Evolutionary conservation across 2,797 vertebrate genomes (phyloP).

Genomic region (Pangasius krempfi): DNA sequence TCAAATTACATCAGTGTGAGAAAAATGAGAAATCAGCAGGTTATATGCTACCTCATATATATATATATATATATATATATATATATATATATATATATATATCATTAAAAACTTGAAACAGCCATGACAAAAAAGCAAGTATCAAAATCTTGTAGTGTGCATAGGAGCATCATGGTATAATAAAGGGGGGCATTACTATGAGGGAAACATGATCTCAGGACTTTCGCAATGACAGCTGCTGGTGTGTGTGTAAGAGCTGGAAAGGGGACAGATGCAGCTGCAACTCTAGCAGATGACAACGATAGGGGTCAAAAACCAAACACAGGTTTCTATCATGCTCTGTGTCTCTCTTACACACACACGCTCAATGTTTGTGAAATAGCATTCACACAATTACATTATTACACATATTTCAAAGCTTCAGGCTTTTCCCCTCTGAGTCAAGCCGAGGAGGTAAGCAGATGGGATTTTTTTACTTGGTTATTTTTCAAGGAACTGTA

Average conservation of each 20-base stretch:
- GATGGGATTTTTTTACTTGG: slow-evolving; percentile 15
- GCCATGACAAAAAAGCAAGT: no score
- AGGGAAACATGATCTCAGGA: slow-evolving; percentile 70
- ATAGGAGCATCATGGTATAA: slow-evolving; percentile 50
- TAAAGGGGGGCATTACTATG: slow-evolving; percentile 60
- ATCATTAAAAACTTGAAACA: not conserved
- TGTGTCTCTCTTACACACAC: slow-evolving; percentile 12
- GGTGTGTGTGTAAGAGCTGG: slow-evolving; percentile 47
- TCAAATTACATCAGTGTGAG: slow-evolving; percentile 26
- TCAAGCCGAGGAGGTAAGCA: slow-evolving; percentile 31
- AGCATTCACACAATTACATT: not conserved
- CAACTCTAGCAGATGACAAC: slow-evolving; percentile 65
- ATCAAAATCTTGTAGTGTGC: slow-evolving; percentile 51
- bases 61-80: not conserved
- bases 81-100: no score
- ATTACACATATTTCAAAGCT: slow-evolving; percentile 15
- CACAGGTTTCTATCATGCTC: slow-evolving; percentile 65
- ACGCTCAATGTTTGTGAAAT: slow-evolving; percentile 18
- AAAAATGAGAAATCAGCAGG: not conserved
- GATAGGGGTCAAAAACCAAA: slow-evolving; percentile 72
- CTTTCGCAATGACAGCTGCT: slow-evolving; percentile 74
- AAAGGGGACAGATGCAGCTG: slow-evolving; percentile 71
- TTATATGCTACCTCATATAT: not conserved
- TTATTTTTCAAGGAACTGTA: slow-evolving; percentile 47
- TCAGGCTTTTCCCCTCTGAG: not conserved